Conservation (phyloP, 2,888 invertebrate genomes). For the Pseudeuparius sepicola region DNA sequence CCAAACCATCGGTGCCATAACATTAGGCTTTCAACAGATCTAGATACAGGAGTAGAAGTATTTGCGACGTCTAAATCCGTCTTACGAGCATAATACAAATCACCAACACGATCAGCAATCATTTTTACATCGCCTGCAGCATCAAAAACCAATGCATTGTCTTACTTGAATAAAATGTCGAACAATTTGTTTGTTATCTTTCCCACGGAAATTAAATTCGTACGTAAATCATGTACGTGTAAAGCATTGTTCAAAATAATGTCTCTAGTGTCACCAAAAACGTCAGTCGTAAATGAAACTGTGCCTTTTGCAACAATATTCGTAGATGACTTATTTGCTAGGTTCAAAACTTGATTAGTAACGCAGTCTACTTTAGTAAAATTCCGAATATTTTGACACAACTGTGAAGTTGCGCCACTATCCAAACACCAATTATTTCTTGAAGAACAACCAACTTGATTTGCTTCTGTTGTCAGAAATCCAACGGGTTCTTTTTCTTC, state of each 20-base stretch:
- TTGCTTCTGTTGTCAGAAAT: background rate
- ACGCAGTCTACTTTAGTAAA: conserved; percentile 7
- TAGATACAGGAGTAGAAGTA: background rate
- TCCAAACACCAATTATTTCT: conserved; percentile 12
- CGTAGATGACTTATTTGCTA: conserved; percentile 10
- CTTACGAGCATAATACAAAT: conserved; percentile 14
- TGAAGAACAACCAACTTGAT: background rate
- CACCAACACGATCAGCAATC: conserved; percentile 12
- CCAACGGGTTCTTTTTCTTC: too few relatives aligned
- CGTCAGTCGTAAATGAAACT: background rate
- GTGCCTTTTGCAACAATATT: conserved; percentile 2
- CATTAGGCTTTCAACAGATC: background rate
- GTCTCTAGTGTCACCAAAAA: background rate
- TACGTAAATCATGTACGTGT: conserved; percentile 16
- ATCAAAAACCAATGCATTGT: conserved; percentile 13
- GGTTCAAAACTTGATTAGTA: conserved; percentile 6
- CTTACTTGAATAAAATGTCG: conserved; percentile 13
- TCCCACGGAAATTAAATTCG: conserved; percentile 15
- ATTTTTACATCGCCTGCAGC: conserved; percentile 11
- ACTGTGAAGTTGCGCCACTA: conserved; percentile 15
- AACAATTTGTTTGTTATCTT: conserved; percentile 16
- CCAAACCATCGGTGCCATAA: conserved; percentile 2
- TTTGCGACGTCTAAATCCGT: background rate
- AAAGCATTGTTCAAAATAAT: conserved; percentile 10
- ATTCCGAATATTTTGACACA: conserved; percentile 9